Base-by-base conservation (phyloP, 2,113 vertebrate species). In the Ardeotis arabs region DNA sequence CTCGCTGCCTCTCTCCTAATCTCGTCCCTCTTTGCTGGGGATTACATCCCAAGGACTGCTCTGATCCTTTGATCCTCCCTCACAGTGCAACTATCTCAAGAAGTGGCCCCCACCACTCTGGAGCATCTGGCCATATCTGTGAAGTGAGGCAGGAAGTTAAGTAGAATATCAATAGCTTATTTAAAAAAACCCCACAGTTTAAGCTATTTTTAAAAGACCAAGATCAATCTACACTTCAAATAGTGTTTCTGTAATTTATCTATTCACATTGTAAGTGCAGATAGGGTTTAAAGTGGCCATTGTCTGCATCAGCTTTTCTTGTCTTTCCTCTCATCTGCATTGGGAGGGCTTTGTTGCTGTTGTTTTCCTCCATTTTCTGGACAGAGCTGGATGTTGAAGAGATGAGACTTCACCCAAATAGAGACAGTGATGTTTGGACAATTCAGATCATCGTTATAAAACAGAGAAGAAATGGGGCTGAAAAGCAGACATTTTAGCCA, bases 401-500 rank as follows among this genome's bases (percentile, higher is more conserved):
- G 27, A 49, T 14, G 49, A 95, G 37, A 59, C 28, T 89, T 72
- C 27, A 41, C 62, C 20, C 44, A 79, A 66, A 75, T 21, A 75
- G 6, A 87, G 29, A 13, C 41, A 89, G 28, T 5, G 25, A 47
- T 58, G 14, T 59, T 62, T 87, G 60, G 14, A 68, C 45, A 89
- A 72, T 87, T 89, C 53, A 78, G 41, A 39, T 79, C 21, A 50
- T 74, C 50, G 6, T 85, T 52, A 59, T 60, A 84, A 92, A 93
- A 14, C 31, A 84, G 58, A 66, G 39, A 73, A 89, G 27, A 50
- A 84, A 58, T 27, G 18, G 9, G 24, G 2, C 6, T 82, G 53
- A 76, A 92, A 91, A 91, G 7, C 63, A 95, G 84, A 53, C 22
- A 41, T 85, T 92, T 95, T 84, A 79, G 25, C 31, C 63, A 87